phyloP scores from a whole-genome alignment of 2,113 vertebrate genomes.

The Benitochromis conjunctus region DNA sequence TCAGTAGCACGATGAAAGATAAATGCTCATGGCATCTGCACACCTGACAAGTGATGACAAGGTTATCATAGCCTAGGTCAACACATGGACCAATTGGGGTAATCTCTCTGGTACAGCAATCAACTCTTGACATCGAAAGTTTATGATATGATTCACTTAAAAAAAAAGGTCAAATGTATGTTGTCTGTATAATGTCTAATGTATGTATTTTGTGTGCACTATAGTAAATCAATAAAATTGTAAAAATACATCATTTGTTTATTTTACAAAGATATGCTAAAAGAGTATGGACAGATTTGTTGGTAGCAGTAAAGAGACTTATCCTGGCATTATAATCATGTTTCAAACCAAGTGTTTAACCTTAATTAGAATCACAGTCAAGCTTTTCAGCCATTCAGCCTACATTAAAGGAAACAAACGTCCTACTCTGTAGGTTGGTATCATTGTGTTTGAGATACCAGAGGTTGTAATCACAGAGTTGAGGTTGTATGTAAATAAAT shows the following conservation, averaged over 20 bases:
- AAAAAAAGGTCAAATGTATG: not conserved
- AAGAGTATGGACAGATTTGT: not conserved
- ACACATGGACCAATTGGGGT: not conserved
- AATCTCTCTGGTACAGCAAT: not conserved
- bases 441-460: not conserved
- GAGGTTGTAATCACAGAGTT: not conserved
- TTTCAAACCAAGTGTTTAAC: not conserved
- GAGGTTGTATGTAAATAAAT: not conserved
- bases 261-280: not conserved
- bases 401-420: not conserved
- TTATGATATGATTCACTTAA: not conserved
- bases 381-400: not conserved
- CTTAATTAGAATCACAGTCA: not conserved
- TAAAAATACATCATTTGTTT: not conserved
- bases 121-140: slow-evolving; percentile 14
- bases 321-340: not conserved
- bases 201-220: not conserved
- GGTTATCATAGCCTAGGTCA: slow-evolving; percentile 30
- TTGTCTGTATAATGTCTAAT: not conserved
- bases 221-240: not conserved
- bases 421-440: not conserved
- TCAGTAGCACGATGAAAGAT: not conserved
- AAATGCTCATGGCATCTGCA: slow-evolving; percentile 28
- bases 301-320: not conserved
- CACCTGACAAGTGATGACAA: slow-evolving; percentile 39